phyloP scores from a whole-genome alignment of 2,888 invertebrate species.

The Imbricaverruca yamaguchii region DNA sequence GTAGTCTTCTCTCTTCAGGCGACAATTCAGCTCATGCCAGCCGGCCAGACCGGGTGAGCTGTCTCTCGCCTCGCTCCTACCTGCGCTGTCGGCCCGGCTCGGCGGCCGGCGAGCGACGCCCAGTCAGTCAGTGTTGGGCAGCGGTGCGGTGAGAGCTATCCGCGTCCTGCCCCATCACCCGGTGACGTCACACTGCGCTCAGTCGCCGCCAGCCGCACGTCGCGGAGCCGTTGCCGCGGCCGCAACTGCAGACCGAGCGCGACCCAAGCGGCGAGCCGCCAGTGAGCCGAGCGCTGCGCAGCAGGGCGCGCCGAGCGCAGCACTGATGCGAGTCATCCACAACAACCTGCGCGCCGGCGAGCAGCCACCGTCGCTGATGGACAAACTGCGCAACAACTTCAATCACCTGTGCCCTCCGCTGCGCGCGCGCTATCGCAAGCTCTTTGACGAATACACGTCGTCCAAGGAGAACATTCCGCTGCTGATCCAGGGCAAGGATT shows the following conservation, averaged over 20 bases:
- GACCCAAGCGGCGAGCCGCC: background rate
- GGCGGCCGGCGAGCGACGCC: background rate
- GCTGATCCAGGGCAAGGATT: conserved; percentile 46
- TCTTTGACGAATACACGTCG: conserved; percentile 1
- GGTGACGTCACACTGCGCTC: background rate
- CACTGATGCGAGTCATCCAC: conserved; percentile 2
- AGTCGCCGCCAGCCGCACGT: background rate
- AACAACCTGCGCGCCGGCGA: conserved; percentile 13
- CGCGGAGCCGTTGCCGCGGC: background rate
- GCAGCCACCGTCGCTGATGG: background rate
- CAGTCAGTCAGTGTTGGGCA: background rate
- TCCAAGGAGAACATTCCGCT: conserved; percentile 44
- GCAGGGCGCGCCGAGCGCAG: background rate
- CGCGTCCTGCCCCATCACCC: background rate
- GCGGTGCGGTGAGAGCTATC: background rate
- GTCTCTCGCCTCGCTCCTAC: conserved; percentile 3
- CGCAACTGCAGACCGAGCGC: background rate
- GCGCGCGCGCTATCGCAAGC: conserved; percentile 18
- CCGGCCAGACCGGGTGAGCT: background rate
- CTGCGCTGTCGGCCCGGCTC: background rate
- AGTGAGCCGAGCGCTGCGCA: background rate
- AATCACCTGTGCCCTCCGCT: conserved; percentile 17
- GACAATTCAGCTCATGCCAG: background rate
- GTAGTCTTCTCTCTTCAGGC: background rate
- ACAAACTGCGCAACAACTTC: conserved; percentile 10